Evolutionary conservation across 2,113 vertebrate genomes (phyloP).

Genomic region (Tupaia chinensis): DNA sequence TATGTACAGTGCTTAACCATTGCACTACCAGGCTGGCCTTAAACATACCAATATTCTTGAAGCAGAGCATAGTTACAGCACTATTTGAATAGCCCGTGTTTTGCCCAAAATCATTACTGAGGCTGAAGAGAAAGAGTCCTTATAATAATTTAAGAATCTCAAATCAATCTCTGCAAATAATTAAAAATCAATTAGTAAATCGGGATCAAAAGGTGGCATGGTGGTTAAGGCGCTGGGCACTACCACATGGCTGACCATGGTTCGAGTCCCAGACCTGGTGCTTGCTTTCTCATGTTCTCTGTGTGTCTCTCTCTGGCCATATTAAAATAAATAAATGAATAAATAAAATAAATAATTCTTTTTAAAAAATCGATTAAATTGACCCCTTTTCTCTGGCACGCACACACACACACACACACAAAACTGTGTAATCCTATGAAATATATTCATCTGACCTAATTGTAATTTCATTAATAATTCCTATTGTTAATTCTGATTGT

Average conservation of each 20-base stretch:
- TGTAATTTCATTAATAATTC: conserved; percentile 32
- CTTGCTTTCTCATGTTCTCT: too few relatives aligned
- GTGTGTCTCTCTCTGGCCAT: too few relatives aligned
- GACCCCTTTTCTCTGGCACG: neutral
- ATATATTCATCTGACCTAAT: neutral
- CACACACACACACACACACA: neutral
- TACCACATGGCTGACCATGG: too few relatives aligned
- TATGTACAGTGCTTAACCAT: too few relatives aligned
- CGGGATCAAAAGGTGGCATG: too few relatives aligned
- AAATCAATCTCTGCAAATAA: neutral
- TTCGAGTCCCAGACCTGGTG: too few relatives aligned
- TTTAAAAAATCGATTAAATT: neutral
- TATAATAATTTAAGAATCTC: neutral
- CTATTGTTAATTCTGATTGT: conserved; percentile 14
- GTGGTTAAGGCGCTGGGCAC: too few relatives aligned
- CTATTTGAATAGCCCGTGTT: neutral
- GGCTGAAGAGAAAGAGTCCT: neutral
- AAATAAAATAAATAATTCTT: neutral
- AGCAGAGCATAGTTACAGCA: neutral
- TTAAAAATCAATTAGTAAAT: conserved; percentile 14
- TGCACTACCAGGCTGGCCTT: too few relatives aligned
- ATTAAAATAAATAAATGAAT: too few relatives aligned
- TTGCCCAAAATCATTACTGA: conserved; percentile 30
- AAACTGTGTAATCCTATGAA: neutral
- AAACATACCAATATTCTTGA: neutral